A percentile compares a stretch with the other conserved stretches of the same genome.
Conservation (phyloP, 2,888 invertebrate genomes). For the Hirudinaria manillensis region DNA sequence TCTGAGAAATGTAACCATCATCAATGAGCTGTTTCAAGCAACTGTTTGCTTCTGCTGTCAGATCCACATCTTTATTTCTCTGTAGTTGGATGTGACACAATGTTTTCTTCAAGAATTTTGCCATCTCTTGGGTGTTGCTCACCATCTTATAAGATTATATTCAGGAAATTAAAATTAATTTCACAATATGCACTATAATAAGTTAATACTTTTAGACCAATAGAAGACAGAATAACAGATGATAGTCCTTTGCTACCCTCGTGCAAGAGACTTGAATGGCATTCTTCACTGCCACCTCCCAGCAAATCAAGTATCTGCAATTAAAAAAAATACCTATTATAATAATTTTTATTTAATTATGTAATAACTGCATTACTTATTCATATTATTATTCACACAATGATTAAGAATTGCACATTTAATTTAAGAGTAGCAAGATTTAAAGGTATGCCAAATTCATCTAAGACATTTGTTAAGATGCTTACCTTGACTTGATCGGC, state of each 20-base stretch:
- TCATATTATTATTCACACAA: too few relatives aligned
- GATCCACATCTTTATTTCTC: slow-evolving; percentile 41
- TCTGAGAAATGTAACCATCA: slow-evolving; percentile 42
- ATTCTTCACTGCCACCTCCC: slow-evolving; percentile 60
- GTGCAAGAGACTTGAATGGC: slow-evolving; percentile 67
- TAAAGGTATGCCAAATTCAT: background rate
- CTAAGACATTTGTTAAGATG: background rate
- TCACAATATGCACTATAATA: background rate
- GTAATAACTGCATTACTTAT: too few relatives aligned
- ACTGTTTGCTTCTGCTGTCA: slow-evolving; percentile 41
- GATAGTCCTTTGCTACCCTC: slow-evolving; percentile 57
- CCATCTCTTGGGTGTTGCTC: slow-evolving; percentile 10
- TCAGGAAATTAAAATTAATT: slow-evolving; percentile 9
- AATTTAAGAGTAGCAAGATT: background rate
- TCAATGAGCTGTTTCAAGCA: slow-evolving; percentile 46
- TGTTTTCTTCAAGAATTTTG: slow-evolving; percentile 35
- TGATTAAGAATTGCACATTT: background rate
- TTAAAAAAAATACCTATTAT: too few relatives aligned
- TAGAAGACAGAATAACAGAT: slow-evolving; percentile 46
- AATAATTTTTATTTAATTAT: too few relatives aligned
- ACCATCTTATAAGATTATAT: slow-evolving; percentile 24
- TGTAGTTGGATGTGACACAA: slow-evolving; percentile 55
- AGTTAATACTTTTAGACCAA: slow-evolving; percentile 49
- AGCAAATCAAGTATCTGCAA: slow-evolving; percentile 51
- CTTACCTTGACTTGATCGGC: slow-evolving; percentile 30